phyloP scores from a whole-genome alignment of 2,113 vertebrate species.

The Xenus cinereus region DNA sequence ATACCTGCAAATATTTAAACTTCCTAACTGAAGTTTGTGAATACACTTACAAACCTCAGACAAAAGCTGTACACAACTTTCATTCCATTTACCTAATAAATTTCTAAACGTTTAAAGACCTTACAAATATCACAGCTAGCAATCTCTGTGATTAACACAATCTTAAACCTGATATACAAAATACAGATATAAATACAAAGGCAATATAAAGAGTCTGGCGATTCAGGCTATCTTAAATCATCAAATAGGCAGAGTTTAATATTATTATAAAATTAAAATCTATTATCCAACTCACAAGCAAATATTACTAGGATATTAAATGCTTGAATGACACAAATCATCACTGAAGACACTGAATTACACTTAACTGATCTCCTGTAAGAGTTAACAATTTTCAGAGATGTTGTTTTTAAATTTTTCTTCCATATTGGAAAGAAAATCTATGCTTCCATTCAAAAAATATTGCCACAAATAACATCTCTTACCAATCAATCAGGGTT shows the following conservation, averaged over 20 bases:
- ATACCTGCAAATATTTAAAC: neutral
- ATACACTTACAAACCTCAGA: neutral
- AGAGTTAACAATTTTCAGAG: neutral
- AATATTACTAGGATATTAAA: neutral
- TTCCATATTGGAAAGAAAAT: neutral
- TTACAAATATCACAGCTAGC: neutral
- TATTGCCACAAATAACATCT: neutral
- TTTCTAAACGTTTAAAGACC: neutral
- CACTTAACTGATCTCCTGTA: neutral
- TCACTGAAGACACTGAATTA: neutral
- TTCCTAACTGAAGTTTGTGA: neutral
- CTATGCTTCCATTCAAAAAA: neutral
- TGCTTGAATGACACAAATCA: neutral
- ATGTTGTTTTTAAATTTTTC: neutral
- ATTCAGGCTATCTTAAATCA: neutral
- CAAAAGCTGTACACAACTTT: neutral
- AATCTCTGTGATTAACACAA: neutral
- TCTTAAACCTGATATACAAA: neutral
- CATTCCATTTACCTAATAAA: neutral
- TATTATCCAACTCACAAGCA: neutral
- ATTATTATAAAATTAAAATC: neutral
- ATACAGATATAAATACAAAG: neutral
- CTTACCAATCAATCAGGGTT: neutral
- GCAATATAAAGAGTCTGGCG: neutral
- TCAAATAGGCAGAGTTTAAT: neutral